Conservation (phyloP, 2,797 vertebrate genomes). For the Danio tinwini region DNA sequence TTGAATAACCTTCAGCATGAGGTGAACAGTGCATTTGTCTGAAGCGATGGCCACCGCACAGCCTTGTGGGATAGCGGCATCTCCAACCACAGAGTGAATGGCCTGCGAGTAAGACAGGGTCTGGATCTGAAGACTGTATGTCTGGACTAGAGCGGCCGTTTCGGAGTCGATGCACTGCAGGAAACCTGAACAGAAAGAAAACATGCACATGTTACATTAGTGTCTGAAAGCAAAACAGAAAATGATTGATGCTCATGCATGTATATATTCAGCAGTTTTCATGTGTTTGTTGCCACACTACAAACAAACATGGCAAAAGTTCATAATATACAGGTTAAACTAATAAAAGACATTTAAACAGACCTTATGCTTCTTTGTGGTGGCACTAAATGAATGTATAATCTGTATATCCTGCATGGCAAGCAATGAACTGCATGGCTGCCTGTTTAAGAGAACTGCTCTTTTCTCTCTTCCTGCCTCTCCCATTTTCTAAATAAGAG, state of each 20-base stretch:
- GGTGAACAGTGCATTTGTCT: constrained; percentile 88
- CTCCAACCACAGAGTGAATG: constrained; percentile 75
- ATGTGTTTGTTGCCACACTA: too few relatives aligned
- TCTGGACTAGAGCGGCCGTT: constrained; percentile 74
- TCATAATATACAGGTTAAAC: too few relatives aligned
- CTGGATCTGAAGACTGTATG: constrained; percentile 83
- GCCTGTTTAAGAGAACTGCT: too few relatives aligned
- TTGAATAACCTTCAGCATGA: constrained; percentile 84
- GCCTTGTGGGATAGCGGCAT: constrained; percentile 78
- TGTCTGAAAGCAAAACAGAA: background rate
- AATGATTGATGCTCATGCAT: background rate
- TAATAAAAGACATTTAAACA: too few relatives aligned
- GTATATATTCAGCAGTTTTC: too few relatives aligned
- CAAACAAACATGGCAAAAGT: too few relatives aligned
- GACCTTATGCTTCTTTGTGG: too few relatives aligned
- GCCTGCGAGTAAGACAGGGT: constrained; percentile 84
- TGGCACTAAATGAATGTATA: too few relatives aligned
- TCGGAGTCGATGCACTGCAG: constrained; percentile 84
- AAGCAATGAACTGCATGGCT: too few relatives aligned
- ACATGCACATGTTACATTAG: background rate
- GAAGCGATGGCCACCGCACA: constrained; percentile 90
- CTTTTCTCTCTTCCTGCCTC: too few relatives aligned
- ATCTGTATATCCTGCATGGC: too few relatives aligned
- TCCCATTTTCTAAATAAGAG: too few relatives aligned
- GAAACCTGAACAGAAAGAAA: constrained; percentile 65